Evolutionary conservation across 2,888 invertebrate species (phyloP).

Genomic region (Drosophila subquinaria): DNA sequence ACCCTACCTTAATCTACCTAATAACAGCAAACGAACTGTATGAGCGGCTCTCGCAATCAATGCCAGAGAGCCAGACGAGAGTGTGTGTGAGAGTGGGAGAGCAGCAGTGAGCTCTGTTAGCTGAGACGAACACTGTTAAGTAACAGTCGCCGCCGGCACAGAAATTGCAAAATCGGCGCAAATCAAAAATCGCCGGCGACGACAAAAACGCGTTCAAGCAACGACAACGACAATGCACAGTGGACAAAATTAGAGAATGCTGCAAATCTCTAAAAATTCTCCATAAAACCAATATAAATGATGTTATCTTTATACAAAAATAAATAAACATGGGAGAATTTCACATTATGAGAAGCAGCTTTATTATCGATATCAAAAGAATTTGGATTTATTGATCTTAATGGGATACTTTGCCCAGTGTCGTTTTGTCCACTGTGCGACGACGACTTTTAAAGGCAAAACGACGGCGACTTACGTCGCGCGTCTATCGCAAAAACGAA

Average conservation of each 20-base stretch:
- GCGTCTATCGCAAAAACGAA: constrained; percentile 85
- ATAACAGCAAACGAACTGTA: constrained; percentile 24
- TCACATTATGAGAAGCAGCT: background rate
- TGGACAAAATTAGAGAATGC: constrained; percentile 32
- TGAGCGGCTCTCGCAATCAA: constrained; percentile 39
- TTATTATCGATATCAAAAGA: background rate
- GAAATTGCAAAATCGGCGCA: constrained; percentile 78
- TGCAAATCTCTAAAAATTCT: constrained; percentile 1
- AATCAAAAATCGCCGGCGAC: constrained; percentile 79
- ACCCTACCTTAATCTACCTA: background rate
- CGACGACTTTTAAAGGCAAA: constrained; percentile 76
- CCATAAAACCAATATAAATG: background rate
- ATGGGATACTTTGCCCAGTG: constrained; percentile 16
- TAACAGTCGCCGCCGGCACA: constrained; percentile 61
- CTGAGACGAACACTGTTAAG: constrained; percentile 51
- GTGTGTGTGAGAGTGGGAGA: background rate
- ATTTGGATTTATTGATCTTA: constrained; percentile 3
- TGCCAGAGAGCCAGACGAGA: constrained; percentile 10
- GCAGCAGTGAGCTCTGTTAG: constrained; percentile 38
- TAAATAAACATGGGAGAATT: constrained; percentile 17
- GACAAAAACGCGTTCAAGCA: constrained; percentile 70
- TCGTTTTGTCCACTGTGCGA: constrained; percentile 58
- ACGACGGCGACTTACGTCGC: constrained; percentile 83
- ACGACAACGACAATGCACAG: constrained; percentile 53
- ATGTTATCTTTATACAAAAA: background rate